A percentile compares a stretch with the other conserved stretches of the same genome.
These are phyloP conservation scores for Sclerodermus sp. DNA, from an alignment of 2,888 invertebrate genomes.

Conservation along the genomic window DNA sequence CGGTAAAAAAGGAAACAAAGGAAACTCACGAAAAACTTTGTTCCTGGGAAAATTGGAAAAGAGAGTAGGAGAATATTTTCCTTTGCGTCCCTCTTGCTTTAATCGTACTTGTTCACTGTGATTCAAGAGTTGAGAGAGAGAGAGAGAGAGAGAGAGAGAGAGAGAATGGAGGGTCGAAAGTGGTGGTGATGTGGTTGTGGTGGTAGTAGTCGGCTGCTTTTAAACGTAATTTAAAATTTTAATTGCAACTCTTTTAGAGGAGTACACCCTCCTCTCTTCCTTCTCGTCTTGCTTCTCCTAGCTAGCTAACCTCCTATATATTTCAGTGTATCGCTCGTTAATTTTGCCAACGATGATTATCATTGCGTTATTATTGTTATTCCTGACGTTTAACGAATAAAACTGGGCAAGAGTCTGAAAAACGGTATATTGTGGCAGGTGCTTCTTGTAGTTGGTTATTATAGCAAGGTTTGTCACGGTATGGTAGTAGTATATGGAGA, in stretches of 20 bases:
- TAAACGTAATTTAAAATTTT: slow-evolving; percentile 53
- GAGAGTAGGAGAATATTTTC: neutral
- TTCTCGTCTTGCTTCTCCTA: slow-evolving; percentile 10
- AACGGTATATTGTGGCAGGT: too few species aligned
- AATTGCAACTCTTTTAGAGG: slow-evolving; percentile 44
- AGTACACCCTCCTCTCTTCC: slow-evolving; percentile 19
- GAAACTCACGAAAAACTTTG: neutral
- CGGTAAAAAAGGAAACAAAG: slow-evolving; percentile 3
- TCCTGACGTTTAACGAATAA: too few species aligned
- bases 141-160: slow-evolving; percentile 20
- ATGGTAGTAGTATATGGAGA: slow-evolving; percentile 6
- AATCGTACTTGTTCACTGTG: too few species aligned
- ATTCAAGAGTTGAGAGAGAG: neutral
- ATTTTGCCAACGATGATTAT: too few species aligned
- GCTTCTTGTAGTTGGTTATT: too few species aligned
- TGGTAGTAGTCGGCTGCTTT: slow-evolving; percentile 31
- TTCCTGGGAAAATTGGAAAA: slow-evolving; percentile 1
- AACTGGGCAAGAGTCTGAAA: too few species aligned
- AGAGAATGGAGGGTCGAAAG: slow-evolving; percentile 6
- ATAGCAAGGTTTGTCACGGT: slow-evolving; percentile 13
- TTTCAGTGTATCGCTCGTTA: neutral
- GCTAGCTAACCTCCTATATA: neutral
- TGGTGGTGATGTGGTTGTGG: neutral
- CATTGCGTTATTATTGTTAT: too few species aligned
- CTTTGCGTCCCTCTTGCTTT: neutral